phyloP scores from a whole-genome alignment of 1,140 invertebrate species.

The Drosophila tristis region DNA sequence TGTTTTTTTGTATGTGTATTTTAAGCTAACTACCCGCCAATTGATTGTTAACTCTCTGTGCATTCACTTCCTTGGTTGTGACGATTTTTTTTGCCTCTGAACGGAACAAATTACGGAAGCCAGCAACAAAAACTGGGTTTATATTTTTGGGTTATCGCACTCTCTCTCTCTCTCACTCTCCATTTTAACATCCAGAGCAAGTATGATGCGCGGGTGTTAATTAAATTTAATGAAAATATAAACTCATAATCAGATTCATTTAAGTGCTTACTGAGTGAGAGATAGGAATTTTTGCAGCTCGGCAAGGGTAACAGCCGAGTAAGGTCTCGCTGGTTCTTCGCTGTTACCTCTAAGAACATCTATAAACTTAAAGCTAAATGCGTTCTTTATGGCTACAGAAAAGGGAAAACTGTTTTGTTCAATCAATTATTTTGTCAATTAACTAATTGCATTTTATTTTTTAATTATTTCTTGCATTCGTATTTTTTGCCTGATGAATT shows the following conservation, averaged over 20 bases:
- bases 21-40: conserved; percentile 18
- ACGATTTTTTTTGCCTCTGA: no score
- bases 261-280: no score
- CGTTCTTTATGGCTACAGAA: conserved; percentile 3
- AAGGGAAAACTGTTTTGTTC: conserved; percentile 27
- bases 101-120: not conserved
- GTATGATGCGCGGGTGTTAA: not conserved
- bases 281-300: not conserved
- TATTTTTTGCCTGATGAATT: conserved; percentile 29
- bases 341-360: not conserved
- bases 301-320: not conserved
- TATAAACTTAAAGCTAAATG: not conserved
- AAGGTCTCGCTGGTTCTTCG: not conserved
- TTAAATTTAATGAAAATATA: not conserved
- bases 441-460: conserved; percentile 36
- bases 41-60: not conserved
- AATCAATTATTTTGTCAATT: conserved; percentile 22
- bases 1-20: conserved; percentile 33
- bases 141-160: conserved; percentile 13
- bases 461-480: conserved; percentile 3
- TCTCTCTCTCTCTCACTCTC: no score
- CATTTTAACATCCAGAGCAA: conserved; percentile 1
- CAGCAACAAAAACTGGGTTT: conserved; percentile 17
- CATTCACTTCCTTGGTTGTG: conserved; percentile 13
- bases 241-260: not conserved